Evolutionary conservation across 2,797 vertebrate genomes (phyloP), one percentile per base, ranked within the genome.

Genomic region (Myotis vivesi): DNA sequence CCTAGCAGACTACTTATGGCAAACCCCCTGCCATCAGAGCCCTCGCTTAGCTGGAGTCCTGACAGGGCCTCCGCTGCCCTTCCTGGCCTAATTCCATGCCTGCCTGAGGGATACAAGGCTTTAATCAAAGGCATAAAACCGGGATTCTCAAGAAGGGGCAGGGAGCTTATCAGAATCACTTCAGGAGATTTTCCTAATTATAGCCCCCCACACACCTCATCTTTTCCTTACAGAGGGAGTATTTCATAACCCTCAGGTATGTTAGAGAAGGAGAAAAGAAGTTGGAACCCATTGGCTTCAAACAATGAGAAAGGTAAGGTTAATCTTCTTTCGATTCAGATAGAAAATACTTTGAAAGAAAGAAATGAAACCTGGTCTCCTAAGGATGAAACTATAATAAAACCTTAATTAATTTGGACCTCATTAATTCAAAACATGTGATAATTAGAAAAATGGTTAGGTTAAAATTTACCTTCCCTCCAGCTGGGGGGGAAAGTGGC

Each of bases 331-430:
- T 96, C 94, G 96, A 96, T 94, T 96, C 96, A 92, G 86, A 77
- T 89, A 55, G 88, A 97, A 97, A 97, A 97, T 93, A 96, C 83
- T 96, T 96, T 91, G 94, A 97, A 97, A 96, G 94, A 95, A 87
- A 96, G 88, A 97, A 97, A 97, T 96, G 94, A 97, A 97, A 96
- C 46, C 94, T 97, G 94, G 95, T 97, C 97, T 96, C 91, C 93
- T 86, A 97, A 97, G 96, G 92, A 96, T 97, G 95, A 92, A 97
- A 94, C 93, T 97, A 96, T 93, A 96, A 97, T 97, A 97, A 97
- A 97, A 97, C 87, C 96, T 95, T 97, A 97, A 97, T 97, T 97
- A 97, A 97, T 97, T 97, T 97, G 97, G 96, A 97, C 96, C 96
- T 95, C 90, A 97, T 97, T 97, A 97, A 97, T 97, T 96, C 97